Evolutionary conservation across 2,113 vertebrate species (phyloP), one percentile per base, ranked within the genome.

Genomic region (Percopsis transmontana): DNA sequence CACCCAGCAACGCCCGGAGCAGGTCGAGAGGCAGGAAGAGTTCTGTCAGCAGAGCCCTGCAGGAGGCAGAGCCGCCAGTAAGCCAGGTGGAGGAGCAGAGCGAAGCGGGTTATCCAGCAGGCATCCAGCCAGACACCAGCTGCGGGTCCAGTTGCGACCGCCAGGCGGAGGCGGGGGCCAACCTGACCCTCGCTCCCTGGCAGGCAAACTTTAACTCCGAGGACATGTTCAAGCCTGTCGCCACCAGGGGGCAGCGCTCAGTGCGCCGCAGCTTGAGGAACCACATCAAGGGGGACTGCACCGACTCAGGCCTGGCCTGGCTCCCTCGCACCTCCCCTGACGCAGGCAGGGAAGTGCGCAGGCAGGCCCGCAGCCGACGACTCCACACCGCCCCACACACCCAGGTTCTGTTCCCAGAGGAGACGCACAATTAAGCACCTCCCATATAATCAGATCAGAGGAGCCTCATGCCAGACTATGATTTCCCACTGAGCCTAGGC

Each of bases 191-290:
- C 0, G 62, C 87, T 5, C 72, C 89, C 44, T 92, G 90, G 91
- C 83, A 91, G 80, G 44, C 24, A 0, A 79, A 91, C 58, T 91
- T 92, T 64, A 85, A 84, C 48, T 85, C 92, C 4, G 91, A 92
- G 12, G 91, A 92, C 50, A 80, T 92, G 16, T 88, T 93, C 63
- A 89, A 79, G 60, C 79, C 86, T 0, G 80, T 85, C 0, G 2
- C 71, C 55, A 76, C 58, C 41, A 87, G 82, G 68, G 78, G 85
- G 60, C 82, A 79, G 72, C 66, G 80, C 16, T 90, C 87, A 0
- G 92, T 93, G 0, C 88, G 92, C 1, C 91, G 92, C 50, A 93
- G 92, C 73, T 72, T 93, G 62, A 90, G 92, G 76, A 91, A 91
- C 83, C 78, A 75, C 39, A 63, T 54, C 51, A 64, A 20, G 48